phyloP scores from a whole-genome alignment of 1,140 invertebrate genomes.

The Luehdorfia chinensis region DNA sequence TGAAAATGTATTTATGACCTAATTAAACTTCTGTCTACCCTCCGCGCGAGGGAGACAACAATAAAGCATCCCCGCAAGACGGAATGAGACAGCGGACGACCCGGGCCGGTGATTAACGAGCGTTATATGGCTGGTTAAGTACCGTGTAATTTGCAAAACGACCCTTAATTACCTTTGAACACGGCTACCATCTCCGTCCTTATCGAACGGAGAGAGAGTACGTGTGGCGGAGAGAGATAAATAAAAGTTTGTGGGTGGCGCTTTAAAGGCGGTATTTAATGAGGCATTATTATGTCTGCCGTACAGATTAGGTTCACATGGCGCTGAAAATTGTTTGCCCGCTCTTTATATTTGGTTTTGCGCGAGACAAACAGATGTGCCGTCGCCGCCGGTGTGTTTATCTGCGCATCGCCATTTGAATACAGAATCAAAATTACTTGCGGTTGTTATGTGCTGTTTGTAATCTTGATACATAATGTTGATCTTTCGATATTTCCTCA shows the following conservation, averaged over 20 bases:
- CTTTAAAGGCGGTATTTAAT: conserved; percentile 67
- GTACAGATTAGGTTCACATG: conserved; percentile 70
- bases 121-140: conserved; percentile 79
- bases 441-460: neutral
- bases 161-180: conserved; percentile 77
- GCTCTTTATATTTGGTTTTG: conserved; percentile 73
- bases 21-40: conserved; percentile 69
- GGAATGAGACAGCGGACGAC: conserved; percentile 37
- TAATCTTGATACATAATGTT: no score
- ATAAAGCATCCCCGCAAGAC: conserved; percentile 17
- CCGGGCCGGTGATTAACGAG: conserved; percentile 73
- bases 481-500: no score
- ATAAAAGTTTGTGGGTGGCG: conserved; percentile 35
- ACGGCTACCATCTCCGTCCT: conserved; percentile 62
- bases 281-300: conserved; percentile 72
- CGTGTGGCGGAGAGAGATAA: conserved; percentile 37
- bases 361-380: conserved; percentile 43
- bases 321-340: conserved; percentile 58
- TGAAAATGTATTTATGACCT: conserved; percentile 77
- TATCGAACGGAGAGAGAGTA: conserved; percentile 33
- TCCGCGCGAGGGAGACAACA: conserved; percentile 30
- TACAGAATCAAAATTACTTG: neutral
- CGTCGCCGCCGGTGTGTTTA: conserved; percentile 14
- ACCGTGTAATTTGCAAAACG: conserved; percentile 79
- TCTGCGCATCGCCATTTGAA: conserved; percentile 21